Conservation (phyloP, 2,113 vertebrate species). For the Bambusicola thoracicus region DNA sequence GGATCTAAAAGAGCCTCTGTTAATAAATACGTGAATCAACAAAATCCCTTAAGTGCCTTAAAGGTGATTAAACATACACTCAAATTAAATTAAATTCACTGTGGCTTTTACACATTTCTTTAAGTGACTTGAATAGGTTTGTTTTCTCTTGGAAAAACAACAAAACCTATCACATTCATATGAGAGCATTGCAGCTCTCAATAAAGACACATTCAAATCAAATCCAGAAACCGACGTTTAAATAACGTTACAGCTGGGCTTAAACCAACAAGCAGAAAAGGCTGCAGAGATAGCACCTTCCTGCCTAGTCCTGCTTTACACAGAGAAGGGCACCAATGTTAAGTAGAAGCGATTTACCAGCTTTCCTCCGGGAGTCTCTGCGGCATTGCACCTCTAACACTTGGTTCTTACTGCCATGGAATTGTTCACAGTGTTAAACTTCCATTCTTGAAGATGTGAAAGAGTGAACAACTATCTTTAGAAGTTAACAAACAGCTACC, state of each 20-base stretch:
- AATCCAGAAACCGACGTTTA: slow-evolving; percentile 46
- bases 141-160: slow-evolving; percentile 27
- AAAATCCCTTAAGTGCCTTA: slow-evolving; percentile 56
- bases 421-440: background rate
- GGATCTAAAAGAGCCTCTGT: slow-evolving; percentile 19
- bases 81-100: slow-evolving; percentile 51
- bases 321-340: slow-evolving; percentile 4
- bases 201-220: slow-evolving; percentile 59
- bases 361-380: background rate
- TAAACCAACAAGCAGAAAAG: slow-evolving; percentile 44
- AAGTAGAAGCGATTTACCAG: background rate
- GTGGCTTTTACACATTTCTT: slow-evolving; percentile 28
- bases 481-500: background rate
- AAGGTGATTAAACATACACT: slow-evolving; percentile 46
- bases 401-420: background rate
- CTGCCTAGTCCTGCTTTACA: background rate
- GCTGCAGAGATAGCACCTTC: background rate
- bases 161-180: background rate
- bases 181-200: slow-evolving; percentile 5
- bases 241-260: slow-evolving; percentile 18
- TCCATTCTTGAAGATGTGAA: background rate
- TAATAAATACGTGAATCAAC: slow-evolving; percentile 41
- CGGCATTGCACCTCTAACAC: background rate
- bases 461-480: background rate
- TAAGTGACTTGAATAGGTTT: slow-evolving; percentile 4